Evolutionary conservation across 2,797 vertebrate genomes (phyloP).

Genomic region (Hypotaenidia philippensis): DNA sequence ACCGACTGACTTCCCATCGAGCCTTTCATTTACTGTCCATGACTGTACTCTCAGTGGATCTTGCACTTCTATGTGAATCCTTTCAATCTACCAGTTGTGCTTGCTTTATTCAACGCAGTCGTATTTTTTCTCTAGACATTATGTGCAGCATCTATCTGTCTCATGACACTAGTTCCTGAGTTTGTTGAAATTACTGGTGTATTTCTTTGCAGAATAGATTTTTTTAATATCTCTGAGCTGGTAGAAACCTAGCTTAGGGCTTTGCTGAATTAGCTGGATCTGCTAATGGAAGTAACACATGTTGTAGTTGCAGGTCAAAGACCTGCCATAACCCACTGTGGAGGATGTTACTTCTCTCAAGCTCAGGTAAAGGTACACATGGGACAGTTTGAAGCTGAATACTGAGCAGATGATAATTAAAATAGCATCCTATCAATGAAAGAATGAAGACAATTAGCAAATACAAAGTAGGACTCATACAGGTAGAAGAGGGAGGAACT

Average conservation of each 20-base stretch:
- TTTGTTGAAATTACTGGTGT: neutral
- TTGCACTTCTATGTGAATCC: neutral
- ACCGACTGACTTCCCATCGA: neutral
- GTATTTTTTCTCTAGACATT: neutral
- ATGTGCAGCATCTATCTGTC: neutral
- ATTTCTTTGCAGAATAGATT: neutral
- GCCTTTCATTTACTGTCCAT: neutral
- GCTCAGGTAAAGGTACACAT: neutral
- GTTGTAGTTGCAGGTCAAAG: neutral
- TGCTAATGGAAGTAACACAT: neutral
- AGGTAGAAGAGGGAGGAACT: neutral
- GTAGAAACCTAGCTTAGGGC: neutral
- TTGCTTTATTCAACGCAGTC: neutral
- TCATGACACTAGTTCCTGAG: neutral
- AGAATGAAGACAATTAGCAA: neutral
- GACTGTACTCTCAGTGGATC: neutral
- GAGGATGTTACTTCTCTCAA: neutral
- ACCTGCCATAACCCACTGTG: neutral
- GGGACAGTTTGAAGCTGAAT: neutral
- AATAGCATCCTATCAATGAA: neutral
- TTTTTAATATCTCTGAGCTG: neutral
- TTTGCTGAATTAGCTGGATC: constrained; percentile 9
- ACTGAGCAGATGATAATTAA: neutral
- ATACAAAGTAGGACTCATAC: neutral
- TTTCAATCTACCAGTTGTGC: neutral